Conservation (phyloP, 2,888 invertebrate species). For the Phalera bucephala region DNA sequence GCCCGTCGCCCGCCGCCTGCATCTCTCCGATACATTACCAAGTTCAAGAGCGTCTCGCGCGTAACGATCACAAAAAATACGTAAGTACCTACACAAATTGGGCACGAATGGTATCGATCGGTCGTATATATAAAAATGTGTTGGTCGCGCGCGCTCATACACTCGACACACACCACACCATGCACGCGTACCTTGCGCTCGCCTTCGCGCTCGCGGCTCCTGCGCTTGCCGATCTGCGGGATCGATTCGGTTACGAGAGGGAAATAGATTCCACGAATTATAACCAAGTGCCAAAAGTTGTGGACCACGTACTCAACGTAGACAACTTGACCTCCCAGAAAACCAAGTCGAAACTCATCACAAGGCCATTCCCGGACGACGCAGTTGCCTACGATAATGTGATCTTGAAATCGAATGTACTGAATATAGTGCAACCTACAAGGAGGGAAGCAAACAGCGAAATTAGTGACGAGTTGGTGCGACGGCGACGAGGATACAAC, state of each 20-base stretch:
- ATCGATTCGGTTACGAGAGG: conserved; percentile 69
- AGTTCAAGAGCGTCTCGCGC: conserved; percentile 67
- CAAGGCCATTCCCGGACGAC: conserved; percentile 64
- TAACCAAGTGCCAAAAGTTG: conserved; percentile 61
- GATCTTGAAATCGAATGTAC: conserved; percentile 69
- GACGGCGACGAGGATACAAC: conserved; percentile 74
- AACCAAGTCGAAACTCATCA: conserved; percentile 69
- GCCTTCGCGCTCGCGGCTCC: conserved; percentile 56
- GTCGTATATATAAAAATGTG: conserved; percentile 76
- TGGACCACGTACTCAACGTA: conserved; percentile 61
- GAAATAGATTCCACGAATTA: conserved; percentile 65
- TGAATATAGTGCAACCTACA: conserved; percentile 61
- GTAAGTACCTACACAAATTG: conserved; percentile 61
- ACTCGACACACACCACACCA: conserved; percentile 69
- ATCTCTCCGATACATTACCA: conserved; percentile 53
- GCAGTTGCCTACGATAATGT: conserved; percentile 67
- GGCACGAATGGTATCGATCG: conserved; percentile 76
- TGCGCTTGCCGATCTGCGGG: conserved; percentile 50
- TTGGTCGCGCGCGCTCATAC: conserved; percentile 76
- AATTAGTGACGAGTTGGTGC: conserved; percentile 52
- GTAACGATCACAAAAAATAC: conserved; percentile 59
- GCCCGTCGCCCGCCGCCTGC: conserved; percentile 30
- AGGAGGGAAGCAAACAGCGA: conserved; percentile 44
- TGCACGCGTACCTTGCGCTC: conserved; percentile 74
- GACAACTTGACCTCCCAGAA: conserved; percentile 59